A percentile compares a stretch with the other conserved stretches of the same genome.
phyloP scores from a whole-genome alignment of 2,797 vertebrate species.

The Hafferia zeledoni region DNA sequence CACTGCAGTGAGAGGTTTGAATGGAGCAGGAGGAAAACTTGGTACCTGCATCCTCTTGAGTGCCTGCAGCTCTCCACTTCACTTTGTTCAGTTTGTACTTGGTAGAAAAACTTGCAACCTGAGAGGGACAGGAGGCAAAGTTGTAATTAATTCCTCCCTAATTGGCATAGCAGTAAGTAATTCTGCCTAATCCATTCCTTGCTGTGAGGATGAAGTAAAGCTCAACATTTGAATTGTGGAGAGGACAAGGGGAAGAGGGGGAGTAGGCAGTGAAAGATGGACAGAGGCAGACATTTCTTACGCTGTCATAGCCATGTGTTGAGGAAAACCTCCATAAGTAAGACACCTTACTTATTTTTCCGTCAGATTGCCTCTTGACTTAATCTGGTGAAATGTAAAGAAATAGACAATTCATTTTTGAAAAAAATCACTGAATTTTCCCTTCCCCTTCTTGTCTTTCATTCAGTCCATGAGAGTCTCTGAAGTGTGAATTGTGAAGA shows the following conservation, averaged over 20 bases:
- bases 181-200: slow-evolving; percentile 59
- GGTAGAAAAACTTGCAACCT: not conserved
- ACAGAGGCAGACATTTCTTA: not conserved
- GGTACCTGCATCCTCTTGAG: not conserved
- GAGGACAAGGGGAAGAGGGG: not conserved
- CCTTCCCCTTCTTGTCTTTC: slow-evolving; percentile 30
- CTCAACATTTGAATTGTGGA: slow-evolving; percentile 24
- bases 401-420: not conserved
- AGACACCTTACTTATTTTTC: not conserved
- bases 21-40: not conserved
- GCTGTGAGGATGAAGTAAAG: slow-evolving; percentile 52
- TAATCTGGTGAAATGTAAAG: slow-evolving; percentile 9
- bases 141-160: slow-evolving; percentile 55
- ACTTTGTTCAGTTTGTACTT: not conserved
- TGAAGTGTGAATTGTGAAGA: slow-evolving; percentile 70
- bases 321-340: not conserved
- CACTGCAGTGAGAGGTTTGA: not conserved
- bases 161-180: slow-evolving; percentile 54
- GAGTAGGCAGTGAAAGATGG: not conserved
- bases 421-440: not conserved
- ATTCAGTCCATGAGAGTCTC: slow-evolving; percentile 58
- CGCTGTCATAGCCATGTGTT: not conserved
- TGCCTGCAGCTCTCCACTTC: not conserved
- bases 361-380: not conserved
- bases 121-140: slow-evolving; percentile 13